Evolutionary conservation across 2,888 invertebrate genomes (phyloP), one percentile per base, ranked within the genome.

Genomic region (Galeopsomyia nigrocyanea): DNA sequence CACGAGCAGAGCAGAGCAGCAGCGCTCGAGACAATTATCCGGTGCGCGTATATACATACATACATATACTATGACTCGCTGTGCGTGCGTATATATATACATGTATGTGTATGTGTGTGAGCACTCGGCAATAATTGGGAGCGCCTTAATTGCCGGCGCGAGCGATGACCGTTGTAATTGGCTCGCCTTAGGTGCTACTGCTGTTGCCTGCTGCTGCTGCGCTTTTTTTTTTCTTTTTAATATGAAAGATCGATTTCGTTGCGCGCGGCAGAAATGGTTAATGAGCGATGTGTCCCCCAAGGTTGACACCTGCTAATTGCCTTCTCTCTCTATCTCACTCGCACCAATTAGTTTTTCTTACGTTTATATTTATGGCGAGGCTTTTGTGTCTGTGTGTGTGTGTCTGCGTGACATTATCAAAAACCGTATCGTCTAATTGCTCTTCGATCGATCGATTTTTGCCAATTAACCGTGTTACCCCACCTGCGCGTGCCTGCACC

Each of bases 141-240:
- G 81, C 82, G 81, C 81, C 82, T 82, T 84, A 84, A 83, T 84
- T 83, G 82, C 83, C 80, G 79, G 69, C 63, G 70, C 82, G 81
- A 82, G 82, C 82, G 83, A 83, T 82, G 82, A 82, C 82, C 82
- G 81, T 80, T 82, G 80, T 80, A 82, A 82, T 82, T 82, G 82
- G 79, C 80, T 78, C 78, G 78, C 77, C 81, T 80, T 80, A 83
- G 82, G 81, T 80, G 79, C 39, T 39, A 10, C 39, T 10, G 39
- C 39, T 39, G 39, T n/a, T n/a, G n/a, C n/a, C n/a, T n/a, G n/a
- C 39, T 39, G 13, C 39, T 10, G 39, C 39, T 39, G 39, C 39
- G 39, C 10, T 39, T 39, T 39, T 26, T 26, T 26, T 26, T 26
- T 26, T 26, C 26, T 26, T 39, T 39, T 3, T 10, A 39, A 39